Base-by-base conservation (phyloP, 92 coral and sea anemone species). In the Metridium senile region DNA sequence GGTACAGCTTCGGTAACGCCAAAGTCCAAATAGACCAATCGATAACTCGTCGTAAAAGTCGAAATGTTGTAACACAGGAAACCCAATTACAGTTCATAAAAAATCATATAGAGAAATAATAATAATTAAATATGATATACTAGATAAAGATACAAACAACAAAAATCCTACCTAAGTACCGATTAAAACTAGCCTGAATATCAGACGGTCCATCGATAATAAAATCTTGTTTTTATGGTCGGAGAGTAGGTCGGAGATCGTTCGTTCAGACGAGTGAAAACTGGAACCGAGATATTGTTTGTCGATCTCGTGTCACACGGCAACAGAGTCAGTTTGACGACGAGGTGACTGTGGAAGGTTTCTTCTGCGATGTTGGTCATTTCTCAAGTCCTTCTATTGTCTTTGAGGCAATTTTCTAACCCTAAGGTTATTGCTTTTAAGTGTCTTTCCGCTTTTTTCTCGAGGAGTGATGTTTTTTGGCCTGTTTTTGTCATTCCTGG, bases 1-100 rank as follows among this genome's bases (percentile, higher is more conserved):
- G 77, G 77, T 30, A 72, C 57, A 16, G 27, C 29, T 72, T 72
- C 77, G 77, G 53, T 49, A 26, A 70, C 51, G 17, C 39, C 69
- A 28, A 28, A 63, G 69, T 63, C 69, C 69, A 63, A 31, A 54
- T 33, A 66, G 69, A 31, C 30, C 8, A 22, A 26, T 59, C 32
- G 66, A 59, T 10, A 26, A 59, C 16, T 26, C 1, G 66, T 59
- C 66, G 66, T 16, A 59, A 22, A 22, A 26, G 1, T 59, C 33
- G 61, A 54, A 9, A 45, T 54, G 23, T 54, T 13, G 3, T 16
- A 13, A 20, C 59, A 54, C 59, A 54, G 59, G 59, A 20, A 54
- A 20, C 59, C 59, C 59, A 54, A 13, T 39, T 4, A 4, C 6
- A 39, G 8, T 6, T 39, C 13, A 39, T 39, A 4, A n/a, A n/a